These are phyloP conservation scores for Aphelinus certus DNA, from an alignment of 1,140 invertebrate species.

Conservation along the genomic window DNA sequence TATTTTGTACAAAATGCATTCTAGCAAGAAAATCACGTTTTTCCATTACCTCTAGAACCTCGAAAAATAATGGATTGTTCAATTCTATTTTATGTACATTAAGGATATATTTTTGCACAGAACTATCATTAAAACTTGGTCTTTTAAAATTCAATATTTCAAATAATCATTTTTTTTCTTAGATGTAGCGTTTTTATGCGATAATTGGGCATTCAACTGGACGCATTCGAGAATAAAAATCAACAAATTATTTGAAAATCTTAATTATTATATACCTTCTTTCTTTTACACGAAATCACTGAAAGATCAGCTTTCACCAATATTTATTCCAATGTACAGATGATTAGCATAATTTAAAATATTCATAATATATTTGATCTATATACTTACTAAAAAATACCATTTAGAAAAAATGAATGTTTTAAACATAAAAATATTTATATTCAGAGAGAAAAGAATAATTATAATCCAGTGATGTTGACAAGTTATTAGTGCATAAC, in stretches of 20 bases:
- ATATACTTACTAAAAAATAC: constrained; percentile 37
- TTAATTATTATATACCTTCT: constrained; percentile 31
- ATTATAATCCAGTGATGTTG: constrained; percentile 23
- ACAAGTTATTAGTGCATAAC: constrained; percentile 27
- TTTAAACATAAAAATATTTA: constrained; percentile 33
- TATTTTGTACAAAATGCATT: constrained; percentile 38
- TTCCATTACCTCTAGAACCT: constrained; percentile 17
- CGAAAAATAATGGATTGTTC: constrained; percentile 31
- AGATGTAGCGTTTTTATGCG: background rate
- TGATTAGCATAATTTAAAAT: constrained; percentile 39
- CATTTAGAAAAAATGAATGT: constrained; percentile 36
- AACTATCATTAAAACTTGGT: constrained; percentile 12
- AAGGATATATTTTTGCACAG: no score
- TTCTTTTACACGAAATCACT: constrained; percentile 33
- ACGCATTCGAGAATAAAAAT: constrained; percentile 28
- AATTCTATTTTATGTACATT: constrained; percentile 36
- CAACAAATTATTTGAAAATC: constrained; percentile 29
- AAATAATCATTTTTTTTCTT: constrained; percentile 1
- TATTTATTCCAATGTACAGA: constrained; percentile 35
- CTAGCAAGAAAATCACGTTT: constrained; percentile 28
- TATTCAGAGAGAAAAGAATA: constrained; percentile 30
- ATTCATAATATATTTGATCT: constrained; percentile 36
- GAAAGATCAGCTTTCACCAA: constrained; percentile 24
- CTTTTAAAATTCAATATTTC: constrained; percentile 22
- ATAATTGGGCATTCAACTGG: background rate